Percentiles rank a stretch among this genome's conserved stretches.
phyloP scores from a whole-genome alignment of 2,888 invertebrate species.

The Sclerodermus sp. region DNA sequence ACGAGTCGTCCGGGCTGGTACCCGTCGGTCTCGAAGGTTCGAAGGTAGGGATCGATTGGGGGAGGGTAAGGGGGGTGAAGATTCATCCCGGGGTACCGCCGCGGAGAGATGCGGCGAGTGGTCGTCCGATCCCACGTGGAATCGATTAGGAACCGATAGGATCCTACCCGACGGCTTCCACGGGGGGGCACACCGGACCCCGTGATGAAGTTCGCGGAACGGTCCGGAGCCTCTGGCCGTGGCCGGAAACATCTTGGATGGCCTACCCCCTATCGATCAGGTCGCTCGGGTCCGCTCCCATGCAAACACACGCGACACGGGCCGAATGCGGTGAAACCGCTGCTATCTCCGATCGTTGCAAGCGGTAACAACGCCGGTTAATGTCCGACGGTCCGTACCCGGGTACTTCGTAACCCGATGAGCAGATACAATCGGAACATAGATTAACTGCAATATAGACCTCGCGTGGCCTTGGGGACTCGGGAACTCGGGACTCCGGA shows the following conservation, averaged over 20 bases:
- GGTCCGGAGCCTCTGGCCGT: too few relatives aligned
- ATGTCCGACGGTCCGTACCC: slow-evolving; percentile 51
- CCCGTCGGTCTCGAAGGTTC: too few relatives aligned
- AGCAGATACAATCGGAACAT: slow-evolving; percentile 55
- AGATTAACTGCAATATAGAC: slow-evolving; percentile 55
- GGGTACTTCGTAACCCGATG: slow-evolving; percentile 53
- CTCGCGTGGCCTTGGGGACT: slow-evolving; percentile 29
- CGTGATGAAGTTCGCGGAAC: too few relatives aligned
- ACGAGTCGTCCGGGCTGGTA: too few relatives aligned
- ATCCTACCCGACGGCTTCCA: background rate
- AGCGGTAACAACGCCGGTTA: slow-evolving; percentile 55
- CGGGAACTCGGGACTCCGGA: too few relatives aligned
- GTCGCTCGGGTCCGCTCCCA: slow-evolving; percentile 31
- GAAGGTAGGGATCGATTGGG: too few relatives aligned
- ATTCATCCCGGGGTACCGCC: too few relatives aligned
- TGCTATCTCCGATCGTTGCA: slow-evolving; percentile 53
- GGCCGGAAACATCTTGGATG: slow-evolving; percentile 29
- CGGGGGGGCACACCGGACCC: slow-evolving; percentile 11
- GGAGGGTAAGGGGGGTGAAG: too few relatives aligned
- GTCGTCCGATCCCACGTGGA: too few relatives aligned
- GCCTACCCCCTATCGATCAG: slow-evolving; percentile 48
- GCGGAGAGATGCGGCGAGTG: too few relatives aligned
- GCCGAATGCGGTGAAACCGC: slow-evolving; percentile 48
- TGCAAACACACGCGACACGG: slow-evolving; percentile 43
- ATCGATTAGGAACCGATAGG: too few relatives aligned